Percentiles rank a stretch among this genome's conserved stretches.
These are phyloP conservation scores for Scaptomyza parva DNA, from an alignment of 2,888 invertebrate species.

Conservation along the genomic window DNA sequence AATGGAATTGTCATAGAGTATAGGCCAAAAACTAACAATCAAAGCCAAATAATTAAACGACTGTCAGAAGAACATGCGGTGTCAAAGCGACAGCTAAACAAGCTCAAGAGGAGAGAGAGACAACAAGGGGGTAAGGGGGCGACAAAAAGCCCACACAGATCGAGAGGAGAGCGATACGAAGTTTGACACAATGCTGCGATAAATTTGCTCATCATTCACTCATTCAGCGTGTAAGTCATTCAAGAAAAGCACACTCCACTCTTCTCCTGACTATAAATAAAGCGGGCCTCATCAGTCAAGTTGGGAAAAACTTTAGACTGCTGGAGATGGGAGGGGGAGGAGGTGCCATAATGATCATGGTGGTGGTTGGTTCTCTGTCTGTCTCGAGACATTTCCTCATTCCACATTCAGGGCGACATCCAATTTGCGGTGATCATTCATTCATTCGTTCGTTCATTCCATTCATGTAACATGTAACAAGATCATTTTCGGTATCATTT, in stretches of 20 bases:
- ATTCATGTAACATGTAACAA: conserved; percentile 79
- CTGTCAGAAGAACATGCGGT: conserved; percentile 66
- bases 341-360: conserved; percentile 74
- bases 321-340: no score
- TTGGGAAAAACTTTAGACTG: not conserved
- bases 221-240: conserved; percentile 79
- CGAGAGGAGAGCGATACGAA: conserved; percentile 19
- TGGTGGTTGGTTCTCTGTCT: conserved; percentile 6
- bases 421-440: conserved; percentile 81
- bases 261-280: conserved; percentile 71
- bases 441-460: no score
- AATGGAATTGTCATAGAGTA: conserved; percentile 62
- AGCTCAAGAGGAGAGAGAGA: conserved; percentile 9
- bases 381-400: conserved; percentile 65
- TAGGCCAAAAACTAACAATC: conserved; percentile 60
- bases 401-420: conserved; percentile 46
- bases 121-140: conserved; percentile 19
- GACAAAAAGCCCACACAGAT: conserved; percentile 62
- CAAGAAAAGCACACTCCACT: conserved; percentile 50
- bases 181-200: conserved; percentile 80
- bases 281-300: conserved; percentile 77
- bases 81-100: conserved; percentile 49
- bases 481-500: conserved; percentile 59
- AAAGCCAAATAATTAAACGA: conserved; percentile 78
- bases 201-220: conserved; percentile 81